Evolutionary conservation across 2,888 invertebrate species (phyloP), one percentile per base, ranked within the genome.

Genomic region (Blera fallax): DNA sequence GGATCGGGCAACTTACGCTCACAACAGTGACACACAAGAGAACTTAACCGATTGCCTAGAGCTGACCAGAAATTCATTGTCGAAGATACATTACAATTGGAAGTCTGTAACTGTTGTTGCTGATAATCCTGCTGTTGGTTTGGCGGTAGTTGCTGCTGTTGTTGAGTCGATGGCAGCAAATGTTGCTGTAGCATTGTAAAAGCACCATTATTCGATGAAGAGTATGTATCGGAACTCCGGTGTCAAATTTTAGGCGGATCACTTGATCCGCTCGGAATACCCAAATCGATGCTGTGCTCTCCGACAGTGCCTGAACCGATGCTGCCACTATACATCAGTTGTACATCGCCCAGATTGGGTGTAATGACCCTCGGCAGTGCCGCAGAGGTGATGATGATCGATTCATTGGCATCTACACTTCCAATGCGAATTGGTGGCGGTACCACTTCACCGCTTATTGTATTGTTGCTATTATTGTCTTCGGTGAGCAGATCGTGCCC

Each of bases 1-100:
- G 92, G 92, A 87, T 91, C 91, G 54, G 92, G 92, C 87, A 92
- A 89, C 89, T 92, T 92, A 21, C 90, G 90, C 87, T 92, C 91
- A 88, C 92, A 92, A 88, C 92, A 92, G 88, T 91, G 91, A 81
- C 92, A 92, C 79, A 91, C 90, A 85, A 92, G 90, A 67, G 90
- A 89, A 87, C 91, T 92, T 67, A 92, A 88, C 8, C 92, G 90
- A 81, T 92, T 91, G 64, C 92, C 91, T 80, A 92, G 89, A 70
- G 90, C 90, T 81, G 91, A 90, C 92, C 92, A 92, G 60, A 92
- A 90, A 58, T 90, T 91, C 88, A 91, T 90, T 79, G 92, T 90
- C 62, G 91, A 91, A 32, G 91, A 91, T 62, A 91, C 90, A 88
- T 91, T 91, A 76, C 91, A 91, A 88, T 90, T 91, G 88, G 91